Percentiles rank a stretch among this genome's conserved stretches.
phyloP scores from a whole-genome alignment of 2,797 vertebrate species.

The Peromyscus attwateri region DNA sequence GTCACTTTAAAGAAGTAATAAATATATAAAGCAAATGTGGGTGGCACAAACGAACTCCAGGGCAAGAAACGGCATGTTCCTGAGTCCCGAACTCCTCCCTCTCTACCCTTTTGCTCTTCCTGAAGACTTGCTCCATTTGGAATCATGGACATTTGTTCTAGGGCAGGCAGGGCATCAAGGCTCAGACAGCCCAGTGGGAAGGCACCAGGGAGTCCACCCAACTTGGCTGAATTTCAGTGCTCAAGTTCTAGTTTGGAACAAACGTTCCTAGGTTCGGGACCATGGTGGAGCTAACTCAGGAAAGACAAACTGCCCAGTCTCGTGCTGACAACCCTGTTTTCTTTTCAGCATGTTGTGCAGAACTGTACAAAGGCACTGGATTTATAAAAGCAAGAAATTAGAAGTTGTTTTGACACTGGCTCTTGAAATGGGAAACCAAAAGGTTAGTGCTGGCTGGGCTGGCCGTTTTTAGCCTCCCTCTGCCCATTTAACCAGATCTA shows the following conservation, averaged over 20 bases:
- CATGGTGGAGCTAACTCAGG: not conserved
- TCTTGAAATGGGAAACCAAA: slow-evolving; percentile 73
- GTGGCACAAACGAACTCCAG: not conserved
- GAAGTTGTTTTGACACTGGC: slow-evolving; percentile 58
- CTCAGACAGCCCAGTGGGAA: slow-evolving; percentile 1
- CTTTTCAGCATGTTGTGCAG: not conserved
- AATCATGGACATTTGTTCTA: not conserved
- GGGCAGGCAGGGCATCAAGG: not conserved
- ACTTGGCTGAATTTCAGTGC: slow-evolving; percentile 54
- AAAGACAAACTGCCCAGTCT: slow-evolving; percentile 27
- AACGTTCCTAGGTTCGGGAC: slow-evolving; percentile 28
- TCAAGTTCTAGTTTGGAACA: slow-evolving; percentile 61
- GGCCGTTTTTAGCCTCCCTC: slow-evolving; percentile 55
- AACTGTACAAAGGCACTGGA: not conserved
- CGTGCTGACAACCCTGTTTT: slow-evolving; percentile 24
- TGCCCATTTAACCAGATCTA: slow-evolving; percentile 64
- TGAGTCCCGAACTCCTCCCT: not conserved
- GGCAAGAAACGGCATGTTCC: not conserved
- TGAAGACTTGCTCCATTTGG: slow-evolving; percentile 25
- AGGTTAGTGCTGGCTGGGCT: slow-evolving; percentile 9
- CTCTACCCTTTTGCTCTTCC: not conserved
- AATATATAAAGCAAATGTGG: not conserved
- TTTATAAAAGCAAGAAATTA: slow-evolving; percentile 7
- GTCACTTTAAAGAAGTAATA: not conserved
- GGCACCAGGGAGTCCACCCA: slow-evolving; percentile 27